phyloP scores from a whole-genome alignment of 2,113 vertebrate genomes.

The Rhinolophus sinicus region DNA sequence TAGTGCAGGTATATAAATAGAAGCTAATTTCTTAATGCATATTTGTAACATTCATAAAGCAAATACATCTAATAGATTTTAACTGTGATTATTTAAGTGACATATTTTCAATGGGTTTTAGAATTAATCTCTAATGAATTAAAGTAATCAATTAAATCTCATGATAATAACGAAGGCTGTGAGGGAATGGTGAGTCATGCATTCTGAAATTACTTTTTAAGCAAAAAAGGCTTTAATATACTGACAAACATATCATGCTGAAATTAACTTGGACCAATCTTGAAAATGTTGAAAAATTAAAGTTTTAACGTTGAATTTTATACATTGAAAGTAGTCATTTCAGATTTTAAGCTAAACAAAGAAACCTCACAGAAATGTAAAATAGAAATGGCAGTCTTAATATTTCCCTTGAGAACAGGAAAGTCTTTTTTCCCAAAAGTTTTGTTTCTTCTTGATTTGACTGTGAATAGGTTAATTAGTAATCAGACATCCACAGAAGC shows the following conservation, averaged over 20 bases:
- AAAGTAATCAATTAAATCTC: neutral
- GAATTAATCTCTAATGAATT: neutral
- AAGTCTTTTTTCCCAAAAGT: neutral
- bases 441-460: slow-evolving; percentile 41
- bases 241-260: neutral
- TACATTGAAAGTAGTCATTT: neutral
- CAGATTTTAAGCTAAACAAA: slow-evolving; percentile 26
- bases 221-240: neutral
- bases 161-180: neutral
- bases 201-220: neutral
- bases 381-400: neutral
- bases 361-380: slow-evolving; percentile 38
- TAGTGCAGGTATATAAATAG: neutral
- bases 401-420: neutral
- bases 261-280: neutral
- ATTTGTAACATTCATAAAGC: neutral
- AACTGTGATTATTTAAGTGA: neutral
- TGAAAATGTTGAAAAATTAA: neutral
- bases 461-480: slow-evolving; percentile 55
- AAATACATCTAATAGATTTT: neutral
- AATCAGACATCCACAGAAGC: neutral
- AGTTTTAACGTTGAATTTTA: neutral
- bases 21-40: neutral
- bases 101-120: neutral
- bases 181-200: neutral